Evolutionary conservation across 2,797 vertebrate genomes (phyloP), one percentile per base, ranked within the genome.

Genomic region (Tenualosa thibaudeaui): DNA sequence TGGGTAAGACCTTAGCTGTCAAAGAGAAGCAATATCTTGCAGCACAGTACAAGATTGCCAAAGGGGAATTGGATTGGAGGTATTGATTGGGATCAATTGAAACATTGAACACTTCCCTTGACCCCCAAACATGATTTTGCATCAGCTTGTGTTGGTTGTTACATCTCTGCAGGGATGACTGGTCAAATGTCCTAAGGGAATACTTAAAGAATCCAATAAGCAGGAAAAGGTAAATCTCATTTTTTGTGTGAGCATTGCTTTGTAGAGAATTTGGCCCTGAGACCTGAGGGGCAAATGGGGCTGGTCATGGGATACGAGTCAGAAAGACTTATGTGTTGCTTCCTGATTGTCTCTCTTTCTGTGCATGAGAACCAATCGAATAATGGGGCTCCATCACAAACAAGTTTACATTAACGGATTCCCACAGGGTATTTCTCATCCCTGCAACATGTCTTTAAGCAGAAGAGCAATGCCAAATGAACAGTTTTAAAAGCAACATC

Each of bases 71-170:
- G 91, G 89, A 93, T 92, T 90, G 91, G 89, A 86, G 58, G 84
- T 91, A 94, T 91, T 92, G 93, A 95, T 93, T 93, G 87, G 88
- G 91, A 94, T 94, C 91, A 92, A 92, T 89, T 89, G 83, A 81
- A 56, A 85, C 86, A 88, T 85, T 84, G 83, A 91, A 90, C 82
- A 85, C 85, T 90, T 85, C 86, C 90, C 81, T 86, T 84, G 85
- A 81, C 84, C 91, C 90, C 84, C 65, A 92, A 93, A 89, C 56
- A 81, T 85, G 88, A 91, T 90, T 88, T 86, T 86, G 85, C 24
- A 54, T 53, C 81, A 84, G 81, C 86, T 54, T 85, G 81, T 83
- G 62, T 83, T 90, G 90, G 88, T 87, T 85, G 46, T 4, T 3
- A 49, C 46, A 49, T 49, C 7, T 49, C 46, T 49, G 46, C 46